Evolutionary conservation across 2,797 vertebrate genomes (phyloP).

Genomic region (Chloroceryle inda): DNA sequence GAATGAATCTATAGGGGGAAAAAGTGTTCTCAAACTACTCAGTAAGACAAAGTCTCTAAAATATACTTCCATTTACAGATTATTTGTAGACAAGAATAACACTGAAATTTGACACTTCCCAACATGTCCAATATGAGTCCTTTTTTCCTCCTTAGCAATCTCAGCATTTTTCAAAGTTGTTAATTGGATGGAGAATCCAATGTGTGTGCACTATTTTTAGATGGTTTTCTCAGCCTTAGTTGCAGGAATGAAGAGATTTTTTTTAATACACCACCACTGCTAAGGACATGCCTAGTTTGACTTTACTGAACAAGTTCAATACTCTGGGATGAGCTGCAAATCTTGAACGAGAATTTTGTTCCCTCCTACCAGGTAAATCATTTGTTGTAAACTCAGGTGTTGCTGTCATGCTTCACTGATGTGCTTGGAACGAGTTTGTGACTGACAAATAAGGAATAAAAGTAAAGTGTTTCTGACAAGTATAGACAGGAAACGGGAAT

Average conservation of each 20-base stretch:
- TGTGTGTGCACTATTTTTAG: background rate
- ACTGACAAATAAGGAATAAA: constrained; percentile 33
- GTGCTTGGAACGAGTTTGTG: constrained; percentile 20
- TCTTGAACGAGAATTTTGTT: constrained; percentile 8
- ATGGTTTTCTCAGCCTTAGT: background rate
- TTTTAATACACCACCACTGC: background rate
- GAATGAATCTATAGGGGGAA: background rate
- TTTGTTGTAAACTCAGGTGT: constrained; percentile 36
- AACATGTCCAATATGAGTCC: background rate
- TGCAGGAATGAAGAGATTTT: background rate
- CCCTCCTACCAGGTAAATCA: background rate
- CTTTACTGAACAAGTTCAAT: background rate
- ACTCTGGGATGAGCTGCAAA: constrained; percentile 3
- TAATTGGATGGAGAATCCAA: background rate
- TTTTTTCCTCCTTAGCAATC: background rate
- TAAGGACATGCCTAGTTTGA: background rate
- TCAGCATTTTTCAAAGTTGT: background rate
- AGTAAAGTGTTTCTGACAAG: constrained; percentile 1
- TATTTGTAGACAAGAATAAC: background rate
- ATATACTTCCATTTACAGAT: background rate
- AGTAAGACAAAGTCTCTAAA: background rate
- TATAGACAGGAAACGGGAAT: background rate
- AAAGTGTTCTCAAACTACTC: background rate
- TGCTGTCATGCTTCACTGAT: background rate
- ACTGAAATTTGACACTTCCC: background rate